phyloP scores from a whole-genome alignment of 2,888 invertebrate species.

The Sminthurides aquaticus region DNA sequence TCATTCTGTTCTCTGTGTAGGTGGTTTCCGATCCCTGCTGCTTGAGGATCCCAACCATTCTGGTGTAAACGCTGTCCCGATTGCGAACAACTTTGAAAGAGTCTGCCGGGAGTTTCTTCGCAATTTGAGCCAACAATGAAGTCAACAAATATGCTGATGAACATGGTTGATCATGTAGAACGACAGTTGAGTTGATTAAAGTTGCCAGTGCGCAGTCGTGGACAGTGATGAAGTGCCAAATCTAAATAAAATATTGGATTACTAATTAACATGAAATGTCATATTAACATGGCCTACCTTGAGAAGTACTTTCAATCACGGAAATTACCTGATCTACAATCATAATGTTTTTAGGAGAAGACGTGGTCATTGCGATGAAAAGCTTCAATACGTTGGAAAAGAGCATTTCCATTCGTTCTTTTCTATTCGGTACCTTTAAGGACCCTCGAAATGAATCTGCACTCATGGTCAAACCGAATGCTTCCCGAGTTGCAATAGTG shows the following conservation, averaged over 20 bases:
- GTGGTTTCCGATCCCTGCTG: conserved; percentile 23
- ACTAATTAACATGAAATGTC: conserved; percentile 1
- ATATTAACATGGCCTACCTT: background rate
- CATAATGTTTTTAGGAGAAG: conserved; percentile 31
- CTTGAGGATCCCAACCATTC: conserved; percentile 28
- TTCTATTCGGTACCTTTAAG: conserved; percentile 1
- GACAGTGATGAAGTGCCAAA: conserved; percentile 28
- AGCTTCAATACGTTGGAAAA: conserved; percentile 35
- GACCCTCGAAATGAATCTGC: background rate
- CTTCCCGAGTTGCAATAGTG: conserved; percentile 1
- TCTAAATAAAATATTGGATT: conserved; percentile 20
- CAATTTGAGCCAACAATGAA: conserved; percentile 30
- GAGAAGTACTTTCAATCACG: no score
- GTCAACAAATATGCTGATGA: conserved; percentile 25
- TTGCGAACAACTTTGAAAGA: conserved; percentile 21
- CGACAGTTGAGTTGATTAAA: conserved; percentile 9
- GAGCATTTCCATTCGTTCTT: conserved; percentile 26
- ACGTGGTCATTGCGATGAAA: conserved; percentile 34
- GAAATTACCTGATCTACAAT: conserved; percentile 34
- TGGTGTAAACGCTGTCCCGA: conserved; percentile 9
- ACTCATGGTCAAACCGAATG: background rate
- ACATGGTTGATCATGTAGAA: conserved; percentile 13
- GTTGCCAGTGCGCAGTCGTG: conserved; percentile 30
- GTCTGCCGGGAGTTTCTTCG: conserved; percentile 19
- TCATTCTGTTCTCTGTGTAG: conserved; percentile 20